These are phyloP conservation scores for Manduca sexta DNA, from an alignment of 1,140 invertebrate genomes.

Conservation along the genomic window DNA sequence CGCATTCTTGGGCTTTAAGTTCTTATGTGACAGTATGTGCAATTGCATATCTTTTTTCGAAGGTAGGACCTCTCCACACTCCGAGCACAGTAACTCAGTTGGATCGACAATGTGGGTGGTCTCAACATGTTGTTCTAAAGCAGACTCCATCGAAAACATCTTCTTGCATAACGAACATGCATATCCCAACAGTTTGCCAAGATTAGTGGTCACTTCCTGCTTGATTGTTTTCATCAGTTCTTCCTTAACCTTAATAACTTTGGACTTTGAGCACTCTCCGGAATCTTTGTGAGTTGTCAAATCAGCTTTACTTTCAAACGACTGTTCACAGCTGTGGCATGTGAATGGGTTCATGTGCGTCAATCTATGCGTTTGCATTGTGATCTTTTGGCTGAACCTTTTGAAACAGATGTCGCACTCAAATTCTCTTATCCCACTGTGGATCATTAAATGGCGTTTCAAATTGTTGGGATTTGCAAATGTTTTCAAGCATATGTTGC, in stretches of 20 bases:
- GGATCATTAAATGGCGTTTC: constrained; percentile 76
- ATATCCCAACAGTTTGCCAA: constrained; percentile 58
- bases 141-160: constrained; percentile 61
- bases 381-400: constrained; percentile 66
- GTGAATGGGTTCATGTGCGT: constrained; percentile 54
- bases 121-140: constrained; percentile 64
- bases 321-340: constrained; percentile 54
- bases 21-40: constrained; percentile 40
- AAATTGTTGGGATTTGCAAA: constrained; percentile 76
- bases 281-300: constrained; percentile 44
- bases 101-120: constrained; percentile 50
- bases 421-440: constrained; percentile 74
- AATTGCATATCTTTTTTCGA: constrained; percentile 42
- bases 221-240: constrained; percentile 57
- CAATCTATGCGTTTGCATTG: constrained; percentile 66
- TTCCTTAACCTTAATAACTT: constrained; percentile 44
- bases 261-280: constrained; percentile 44
- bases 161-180: constrained; percentile 72
- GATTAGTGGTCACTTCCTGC: constrained; percentile 46
- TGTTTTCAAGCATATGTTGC: constrained; percentile 73
- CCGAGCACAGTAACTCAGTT: constrained; percentile 36
- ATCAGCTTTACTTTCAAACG: constrained; percentile 42
- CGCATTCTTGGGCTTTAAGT: constrained; percentile 31
- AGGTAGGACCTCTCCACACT: constrained; percentile 44
- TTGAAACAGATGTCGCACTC: constrained; percentile 67